Conservation (phyloP, 2,797 vertebrate species). For the Apogon hyalosoma region DNA sequence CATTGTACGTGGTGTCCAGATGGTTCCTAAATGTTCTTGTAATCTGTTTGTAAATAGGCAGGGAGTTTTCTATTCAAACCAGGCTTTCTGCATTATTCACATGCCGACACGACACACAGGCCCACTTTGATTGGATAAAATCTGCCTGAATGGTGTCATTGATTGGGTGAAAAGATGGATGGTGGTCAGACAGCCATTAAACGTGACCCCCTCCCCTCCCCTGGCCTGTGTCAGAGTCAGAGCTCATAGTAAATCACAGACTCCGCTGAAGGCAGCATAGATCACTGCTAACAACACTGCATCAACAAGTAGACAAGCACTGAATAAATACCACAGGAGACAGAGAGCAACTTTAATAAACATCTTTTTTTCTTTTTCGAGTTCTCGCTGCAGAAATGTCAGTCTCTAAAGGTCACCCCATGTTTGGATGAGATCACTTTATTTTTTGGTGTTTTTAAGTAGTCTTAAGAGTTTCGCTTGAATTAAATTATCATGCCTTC, state of each 20-base stretch:
- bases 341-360: slow-evolving; percentile 64
- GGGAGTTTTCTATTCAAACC: slow-evolving; percentile 21
- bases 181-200: slow-evolving; percentile 68
- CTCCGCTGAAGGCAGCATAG: slow-evolving; percentile 70
- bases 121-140: slow-evolving; percentile 50
- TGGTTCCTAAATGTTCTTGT: slow-evolving; percentile 6
- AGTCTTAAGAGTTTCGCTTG: slow-evolving; percentile 17
- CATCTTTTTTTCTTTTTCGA: slow-evolving; percentile 37
- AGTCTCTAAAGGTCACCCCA: slow-evolving; percentile 54
- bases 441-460: slow-evolving; percentile 14
- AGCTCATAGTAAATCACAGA: slow-evolving; percentile 70
- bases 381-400: slow-evolving; percentile 42
- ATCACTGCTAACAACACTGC: slow-evolving; percentile 67
- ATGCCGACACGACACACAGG: slow-evolving; percentile 19
- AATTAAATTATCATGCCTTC: slow-evolving; percentile 35
- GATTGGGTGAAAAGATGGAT: slow-evolving; percentile 68
- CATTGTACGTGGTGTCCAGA: neutral
- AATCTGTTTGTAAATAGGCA: slow-evolving; percentile 22
- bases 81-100: slow-evolving; percentile 36
- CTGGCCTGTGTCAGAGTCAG: slow-evolving; percentile 59
- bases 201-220: slow-evolving; percentile 43
- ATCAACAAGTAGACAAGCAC: slow-evolving; percentile 64
- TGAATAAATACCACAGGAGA: slow-evolving; percentile 65
- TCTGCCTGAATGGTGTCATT: slow-evolving; percentile 63
- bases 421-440: slow-evolving; percentile 43